Percentiles rank a stretch among this genome's conserved stretches.
Conservation (phyloP, 2,888 invertebrate genomes). For the Lucinisca nassula region DNA sequence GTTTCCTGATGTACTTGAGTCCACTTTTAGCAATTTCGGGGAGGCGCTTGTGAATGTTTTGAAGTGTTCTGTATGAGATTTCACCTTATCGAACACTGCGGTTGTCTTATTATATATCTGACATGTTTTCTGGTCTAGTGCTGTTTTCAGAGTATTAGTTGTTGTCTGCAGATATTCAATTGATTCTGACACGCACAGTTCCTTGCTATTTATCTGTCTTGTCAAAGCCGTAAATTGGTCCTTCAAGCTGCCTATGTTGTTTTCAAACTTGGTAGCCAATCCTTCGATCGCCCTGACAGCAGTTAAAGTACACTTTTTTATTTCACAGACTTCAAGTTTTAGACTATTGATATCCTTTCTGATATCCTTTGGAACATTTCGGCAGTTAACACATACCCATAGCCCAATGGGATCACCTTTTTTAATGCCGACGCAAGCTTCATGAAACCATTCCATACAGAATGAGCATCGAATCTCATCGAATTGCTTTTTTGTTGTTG, state of each 20-base stretch:
- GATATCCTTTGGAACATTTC: neutral
- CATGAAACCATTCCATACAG: neutral
- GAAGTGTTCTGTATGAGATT: neutral
- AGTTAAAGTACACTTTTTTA: neutral
- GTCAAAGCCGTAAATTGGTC: neutral
- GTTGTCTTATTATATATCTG: neutral
- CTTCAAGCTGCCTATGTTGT: neutral
- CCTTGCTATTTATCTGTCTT: neutral
- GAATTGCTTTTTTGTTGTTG: neutral
- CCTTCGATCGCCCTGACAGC: neutral
- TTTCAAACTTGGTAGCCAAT: neutral
- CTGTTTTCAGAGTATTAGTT: neutral
- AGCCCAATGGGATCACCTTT: neutral
- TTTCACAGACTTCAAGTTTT: neutral
- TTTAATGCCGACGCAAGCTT: neutral
- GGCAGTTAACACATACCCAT: neutral
- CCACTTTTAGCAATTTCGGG: neutral
- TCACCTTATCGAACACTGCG: neutral
- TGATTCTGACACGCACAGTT: neutral
- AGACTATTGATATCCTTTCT: neutral
- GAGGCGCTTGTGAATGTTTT: neutral
- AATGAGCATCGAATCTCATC: neutral
- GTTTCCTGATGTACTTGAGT: neutral
- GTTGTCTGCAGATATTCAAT: neutral
- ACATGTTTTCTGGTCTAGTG: neutral